Evolutionary conservation across 2,888 invertebrate species (phyloP), one percentile per base, ranked within the genome.

Genomic region (Lochmaea crataegi): DNA sequence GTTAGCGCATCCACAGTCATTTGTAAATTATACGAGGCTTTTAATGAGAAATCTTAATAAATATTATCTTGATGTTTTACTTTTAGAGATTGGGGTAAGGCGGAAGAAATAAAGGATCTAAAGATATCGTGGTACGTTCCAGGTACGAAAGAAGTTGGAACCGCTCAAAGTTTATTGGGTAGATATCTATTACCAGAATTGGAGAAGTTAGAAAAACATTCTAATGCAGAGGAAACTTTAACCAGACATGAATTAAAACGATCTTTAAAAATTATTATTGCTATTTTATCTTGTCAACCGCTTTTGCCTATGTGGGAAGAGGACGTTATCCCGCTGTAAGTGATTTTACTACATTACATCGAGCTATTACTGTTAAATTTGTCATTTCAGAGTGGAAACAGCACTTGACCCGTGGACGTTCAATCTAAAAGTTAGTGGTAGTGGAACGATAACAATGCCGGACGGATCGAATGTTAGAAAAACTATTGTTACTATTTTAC

Each of bases 61-160:
- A 18, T 14, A 56, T 65, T 18, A 63, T 18, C 56, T 65, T 16
- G 26, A 18, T 51, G 32, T n/a, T 18, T 14, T 26, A 66, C 6
- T 83, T 83, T 63, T 26, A 89, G 91, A 26, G 93, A 95, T 78
- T 98, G 97, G 97, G 97, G 95, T 0, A 89, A 89, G 73, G 89
- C 93, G 0, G 90, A 92, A 18, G 88, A 92, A 79, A 85, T 94
- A 22, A 88, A 92, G 70, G 89, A 92, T 38, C 87, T 93, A 18
- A 88, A 91, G 9, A 87, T 96, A 22, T 87, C 91, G 56, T 97
- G 96, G 96, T 94, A 95, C 82, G 88, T 92, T 63, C 96, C 97
- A 0, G 90, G 88, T 26, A 88, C 89, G 26, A 90, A 90, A 53
- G 96, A 96, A 84, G 89, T 94, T 0, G 85, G 87, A 0, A 90